phyloP scores from a whole-genome alignment of 2,888 invertebrate species.

The Leptinotarsa peninsularis region DNA sequence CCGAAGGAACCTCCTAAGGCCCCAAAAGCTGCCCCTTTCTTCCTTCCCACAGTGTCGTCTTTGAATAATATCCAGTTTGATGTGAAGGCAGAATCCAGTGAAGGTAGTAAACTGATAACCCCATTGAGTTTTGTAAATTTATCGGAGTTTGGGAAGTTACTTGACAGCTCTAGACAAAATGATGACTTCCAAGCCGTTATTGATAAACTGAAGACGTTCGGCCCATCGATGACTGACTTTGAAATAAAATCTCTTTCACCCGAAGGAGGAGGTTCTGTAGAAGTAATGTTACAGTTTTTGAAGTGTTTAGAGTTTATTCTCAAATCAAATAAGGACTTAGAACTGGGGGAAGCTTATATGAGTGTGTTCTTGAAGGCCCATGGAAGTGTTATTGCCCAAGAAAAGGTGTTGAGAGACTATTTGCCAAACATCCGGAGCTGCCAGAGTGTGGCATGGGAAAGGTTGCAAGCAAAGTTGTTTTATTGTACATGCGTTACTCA shows the following conservation, averaged over 20 bases:
- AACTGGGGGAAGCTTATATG: constrained; percentile 90
- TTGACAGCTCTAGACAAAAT: constrained; percentile 69
- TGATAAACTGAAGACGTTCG: constrained; percentile 74
- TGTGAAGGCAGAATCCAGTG: constrained; percentile 62
- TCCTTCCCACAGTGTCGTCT: constrained; percentile 90
- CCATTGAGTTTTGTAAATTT: constrained; percentile 74
- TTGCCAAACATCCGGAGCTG: constrained; percentile 72
- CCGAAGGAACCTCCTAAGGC: constrained; percentile 86
- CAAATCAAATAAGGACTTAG: constrained; percentile 83
- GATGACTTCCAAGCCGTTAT: constrained; percentile 72
- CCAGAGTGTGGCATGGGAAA: constrained; percentile 75
- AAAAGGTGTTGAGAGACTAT: constrained; percentile 69
- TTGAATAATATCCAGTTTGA: constrained; percentile 87
- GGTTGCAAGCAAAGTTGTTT: constrained; percentile 76
- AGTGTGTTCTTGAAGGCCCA: constrained; percentile 88
- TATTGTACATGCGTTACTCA: constrained; percentile 83
- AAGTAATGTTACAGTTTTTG: constrained; percentile 83
- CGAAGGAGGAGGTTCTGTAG: constrained; percentile 79
- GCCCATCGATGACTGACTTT: constrained; percentile 87
- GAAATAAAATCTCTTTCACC: constrained; percentile 86
- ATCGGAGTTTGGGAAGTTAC: constrained; percentile 76
- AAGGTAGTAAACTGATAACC: constrained; percentile 69
- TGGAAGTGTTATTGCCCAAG: constrained; percentile 72
- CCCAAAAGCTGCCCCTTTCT: constrained; percentile 94
- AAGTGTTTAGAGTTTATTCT: constrained; percentile 79